A percentile compares a stretch with the other conserved stretches of the same genome.
Conservation (phyloP, 2,113 vertebrate species). For the Uria lomvia region DNA sequence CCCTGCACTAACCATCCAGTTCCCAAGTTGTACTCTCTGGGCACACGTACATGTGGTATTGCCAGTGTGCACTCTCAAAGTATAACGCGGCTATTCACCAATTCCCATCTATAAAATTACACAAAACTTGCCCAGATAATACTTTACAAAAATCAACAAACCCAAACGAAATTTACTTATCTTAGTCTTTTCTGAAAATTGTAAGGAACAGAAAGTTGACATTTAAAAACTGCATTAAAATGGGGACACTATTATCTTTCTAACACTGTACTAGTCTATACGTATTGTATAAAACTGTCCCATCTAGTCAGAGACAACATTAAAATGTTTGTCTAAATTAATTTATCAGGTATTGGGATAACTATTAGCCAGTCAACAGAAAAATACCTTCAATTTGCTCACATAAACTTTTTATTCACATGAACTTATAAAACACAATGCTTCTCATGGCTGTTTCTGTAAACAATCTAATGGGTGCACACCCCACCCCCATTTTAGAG, state of each 20-base stretch:
- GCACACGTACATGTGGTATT: neutral
- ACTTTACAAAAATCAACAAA: neutral
- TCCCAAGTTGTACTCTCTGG: neutral
- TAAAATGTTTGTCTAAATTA: neutral
- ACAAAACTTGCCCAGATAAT: neutral
- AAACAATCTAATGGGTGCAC: neutral
- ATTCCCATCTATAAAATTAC: neutral
- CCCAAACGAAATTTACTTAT: neutral
- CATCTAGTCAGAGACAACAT: neutral
- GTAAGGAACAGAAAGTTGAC: neutral
- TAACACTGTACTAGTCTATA: neutral
- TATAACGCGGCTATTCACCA: neutral
- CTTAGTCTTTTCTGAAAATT: neutral
- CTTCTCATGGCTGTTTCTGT: neutral
- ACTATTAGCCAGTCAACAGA: neutral
- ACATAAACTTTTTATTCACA: neutral
- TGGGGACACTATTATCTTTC: neutral
- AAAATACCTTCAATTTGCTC: neutral
- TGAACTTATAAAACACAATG: neutral
- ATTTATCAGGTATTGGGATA: neutral
- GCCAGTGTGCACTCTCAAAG: neutral
- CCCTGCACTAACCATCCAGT: neutral
- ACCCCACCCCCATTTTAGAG: neutral
- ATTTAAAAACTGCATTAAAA: neutral
- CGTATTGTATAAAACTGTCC: neutral